Evolutionary conservation across 1,140 invertebrate genomes (phyloP), one percentile per base, ranked within the genome.

Genomic region (Aphaenogaster floridana): DNA sequence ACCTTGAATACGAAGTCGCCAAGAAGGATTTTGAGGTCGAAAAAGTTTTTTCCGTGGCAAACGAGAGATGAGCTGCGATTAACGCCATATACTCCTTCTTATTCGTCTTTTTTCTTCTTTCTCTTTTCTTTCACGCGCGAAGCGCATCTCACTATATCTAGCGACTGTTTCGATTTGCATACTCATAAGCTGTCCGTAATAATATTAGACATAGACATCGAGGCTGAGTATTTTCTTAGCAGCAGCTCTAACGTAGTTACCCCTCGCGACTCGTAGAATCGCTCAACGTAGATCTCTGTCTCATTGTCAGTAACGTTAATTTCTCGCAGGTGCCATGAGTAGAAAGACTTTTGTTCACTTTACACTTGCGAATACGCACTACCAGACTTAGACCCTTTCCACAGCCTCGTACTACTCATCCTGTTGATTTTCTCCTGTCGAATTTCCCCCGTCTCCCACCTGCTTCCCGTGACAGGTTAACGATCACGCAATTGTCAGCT

Each of bases 1-100:
- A 99, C 97, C 97, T 99, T 96, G 99, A 99, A 96, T 97, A 97
- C 96, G 98, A 98, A 96, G 98, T 99, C 95, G 97, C 97, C 96
- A 97, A 97, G 96, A 99, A 98, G 97, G 98, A 98, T 96, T 97
- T 97, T 95, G 98, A 98, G 97, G 97, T 98, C 94, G 90, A 93
- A 59, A 91, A 59, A 86, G 88, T 89, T 88, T 86, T 84, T 89
- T 89, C 85, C 83, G 77, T 90, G 81, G n/a, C 59, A 91, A 83
- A 91, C 48, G 57, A 80, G 42, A 61, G 45, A 72, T 69, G 69
- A 78, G 87, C 91, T 93, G 92, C 91, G 92, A 93, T 92, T 94
- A 92, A 93, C 83, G 88, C 80, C 79, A 86, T 48, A 57, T 54
- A 54, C 39, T 77, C 85, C 61, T 89, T 57, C 13, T 28, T 78